Conservation (phyloP, 1,140 invertebrate species). For the Pectinophora gossypiella region DNA sequence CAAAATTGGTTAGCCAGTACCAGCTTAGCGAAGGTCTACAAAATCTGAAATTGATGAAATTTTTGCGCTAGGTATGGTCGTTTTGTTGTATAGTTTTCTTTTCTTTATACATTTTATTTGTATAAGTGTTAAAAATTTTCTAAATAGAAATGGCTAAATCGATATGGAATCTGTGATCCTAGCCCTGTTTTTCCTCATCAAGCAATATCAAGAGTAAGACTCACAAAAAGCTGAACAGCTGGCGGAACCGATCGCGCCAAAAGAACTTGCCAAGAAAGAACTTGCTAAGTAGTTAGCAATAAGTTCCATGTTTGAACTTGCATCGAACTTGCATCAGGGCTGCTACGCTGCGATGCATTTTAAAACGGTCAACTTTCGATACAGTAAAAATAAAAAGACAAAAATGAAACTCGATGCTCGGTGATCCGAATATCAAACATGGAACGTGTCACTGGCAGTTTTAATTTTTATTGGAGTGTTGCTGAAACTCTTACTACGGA, state of each 20-base stretch:
- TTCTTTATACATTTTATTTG: too few species aligned
- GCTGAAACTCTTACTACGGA: too few species aligned
- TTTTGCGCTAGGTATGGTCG: too few species aligned
- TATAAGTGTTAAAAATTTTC: too few species aligned
- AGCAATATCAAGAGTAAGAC: background rate
- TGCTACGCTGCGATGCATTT: constrained; percentile 27
- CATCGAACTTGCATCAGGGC: constrained; percentile 18
- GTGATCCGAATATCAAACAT: background rate
- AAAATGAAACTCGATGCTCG: background rate
- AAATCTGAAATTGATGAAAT: too few species aligned
- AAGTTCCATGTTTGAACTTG: constrained; percentile 41
- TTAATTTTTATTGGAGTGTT: background rate
- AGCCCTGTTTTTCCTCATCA: background rate
- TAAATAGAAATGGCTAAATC: too few species aligned
- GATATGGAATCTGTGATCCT: too few species aligned
- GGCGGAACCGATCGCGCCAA: constrained; percentile 20
- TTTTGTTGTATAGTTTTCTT: too few species aligned
- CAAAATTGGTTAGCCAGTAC: too few species aligned
- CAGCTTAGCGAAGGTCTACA: too few species aligned
- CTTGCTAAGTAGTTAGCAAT: constrained; percentile 37
- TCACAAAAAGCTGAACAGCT: constrained; percentile 20
- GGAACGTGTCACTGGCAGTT: background rate
- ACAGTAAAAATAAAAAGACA: constrained; percentile 9
- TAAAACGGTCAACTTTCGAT: constrained; percentile 23
- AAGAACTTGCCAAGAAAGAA: constrained; percentile 10